Evolutionary conservation across 2,797 vertebrate species (phyloP), one percentile per base, ranked within the genome.

Genomic region (Anas flavirostris): DNA sequence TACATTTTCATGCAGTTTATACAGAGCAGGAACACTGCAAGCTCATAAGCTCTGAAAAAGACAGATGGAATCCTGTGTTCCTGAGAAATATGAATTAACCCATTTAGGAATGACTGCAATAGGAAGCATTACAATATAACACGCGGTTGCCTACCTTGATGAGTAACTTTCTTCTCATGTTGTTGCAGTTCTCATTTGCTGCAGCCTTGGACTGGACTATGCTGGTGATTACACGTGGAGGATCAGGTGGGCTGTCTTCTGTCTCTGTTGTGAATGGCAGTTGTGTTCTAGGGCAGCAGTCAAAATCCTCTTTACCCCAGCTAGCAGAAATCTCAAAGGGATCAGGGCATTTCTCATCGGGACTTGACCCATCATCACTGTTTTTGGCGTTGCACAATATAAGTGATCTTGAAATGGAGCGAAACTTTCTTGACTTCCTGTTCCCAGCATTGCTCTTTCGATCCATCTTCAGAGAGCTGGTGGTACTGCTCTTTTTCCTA

Each of bases 361-460:
- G 98, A 85, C 98, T 98, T 7, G 98, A 97, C 31, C 97, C 93
- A 6, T 99, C 99, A 0, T 99, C 99, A 0, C 97, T 98, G 83
- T 93, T 98, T 95, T 97, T 98, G 17, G 98, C 98, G 25, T 98
- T 98, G 86, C 99, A 99, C 68, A 99, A 98, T 79, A 99, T 98
- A 64, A 99, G 98, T 17, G 99, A 99, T 82, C 99, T 98, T 37
- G 98, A 98, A 85, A 98, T 94, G 89, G 98, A 98, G 80, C 98
- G 98, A 87, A 99, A 97, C 72, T 98, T 99, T 70, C 97, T 98
- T 29, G 98, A 97, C 81, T 98, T 98, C 50, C 98, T 97, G 91
- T 94, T 98, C 75, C 97, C 97, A 67, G 95, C 90, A 35, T 91
- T 88, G 85, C 76, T 96, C 89, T 98, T 98, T 37, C 96, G 97